Percentiles rank a stretch among this genome's conserved stretches.
phyloP scores from a whole-genome alignment of 2,888 invertebrate genomes.

The Elmis aenea region DNA sequence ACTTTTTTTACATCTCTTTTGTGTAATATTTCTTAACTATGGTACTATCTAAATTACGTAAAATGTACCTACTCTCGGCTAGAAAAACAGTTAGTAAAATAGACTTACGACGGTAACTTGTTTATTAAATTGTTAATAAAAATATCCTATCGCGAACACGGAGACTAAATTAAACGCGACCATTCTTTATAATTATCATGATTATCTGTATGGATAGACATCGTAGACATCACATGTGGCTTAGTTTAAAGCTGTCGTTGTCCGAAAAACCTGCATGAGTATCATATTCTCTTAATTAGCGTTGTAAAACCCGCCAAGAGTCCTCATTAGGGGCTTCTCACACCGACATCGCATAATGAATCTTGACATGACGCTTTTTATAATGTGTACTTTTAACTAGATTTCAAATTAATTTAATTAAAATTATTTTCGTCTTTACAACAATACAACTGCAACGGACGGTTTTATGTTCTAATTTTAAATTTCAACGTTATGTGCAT shows the following conservation, averaged over 20 bases:
- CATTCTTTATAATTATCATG: slow-evolving; percentile 27
- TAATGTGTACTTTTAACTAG: slow-evolving; percentile 43
- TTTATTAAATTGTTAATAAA: too few relatives aligned
- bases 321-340: slow-evolving; percentile 36
- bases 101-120: too few relatives aligned
- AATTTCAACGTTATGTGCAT: too few relatives aligned
- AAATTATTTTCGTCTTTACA: slow-evolving; percentile 38
- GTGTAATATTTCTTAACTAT: too few relatives aligned
- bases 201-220: slow-evolving; percentile 25
- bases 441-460: slow-evolving; percentile 8
- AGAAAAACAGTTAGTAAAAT: too few relatives aligned
- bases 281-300: slow-evolving; percentile 44
- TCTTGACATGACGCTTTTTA: slow-evolving; percentile 46
- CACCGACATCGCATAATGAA: slow-evolving; percentile 45
- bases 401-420: slow-evolving; percentile 46
- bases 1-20: too few relatives aligned
- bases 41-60: too few relatives aligned
- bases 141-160: too few relatives aligned
- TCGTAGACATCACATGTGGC: slow-evolving; percentile 31
- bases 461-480: too few relatives aligned
- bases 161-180: slow-evolving; percentile 17
- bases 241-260: slow-evolving; percentile 37
- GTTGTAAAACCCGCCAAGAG: not conserved
- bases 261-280: slow-evolving; percentile 39
- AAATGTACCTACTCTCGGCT: too few relatives aligned